Percentiles rank a stretch among this genome's conserved stretches.
phyloP scores from a whole-genome alignment of 23 tunicate genomes.

The Trididemnum nubilum region DNA sequence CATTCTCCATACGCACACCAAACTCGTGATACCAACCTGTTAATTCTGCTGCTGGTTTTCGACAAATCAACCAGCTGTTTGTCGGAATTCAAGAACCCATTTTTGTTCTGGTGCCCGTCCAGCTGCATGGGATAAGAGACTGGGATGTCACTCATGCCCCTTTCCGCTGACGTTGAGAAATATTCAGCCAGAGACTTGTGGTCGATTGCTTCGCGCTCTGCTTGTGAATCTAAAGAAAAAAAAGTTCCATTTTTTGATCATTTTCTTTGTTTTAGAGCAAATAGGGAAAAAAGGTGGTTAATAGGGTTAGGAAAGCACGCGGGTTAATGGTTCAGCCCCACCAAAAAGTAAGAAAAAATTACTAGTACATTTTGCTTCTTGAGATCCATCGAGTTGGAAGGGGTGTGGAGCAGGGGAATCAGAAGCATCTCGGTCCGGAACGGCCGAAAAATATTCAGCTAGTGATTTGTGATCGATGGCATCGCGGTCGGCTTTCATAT shows the following conservation, averaged over 20 bases:
- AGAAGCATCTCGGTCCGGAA: neutral
- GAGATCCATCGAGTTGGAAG: neutral
- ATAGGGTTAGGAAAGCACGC: too few relatives aligned
- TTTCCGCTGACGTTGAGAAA: slow-evolving; percentile 28
- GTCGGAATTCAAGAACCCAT: neutral
- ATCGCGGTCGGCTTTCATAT: slow-evolving; percentile 36
- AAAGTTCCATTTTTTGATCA: too few relatives aligned
- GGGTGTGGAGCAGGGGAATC: neutral
- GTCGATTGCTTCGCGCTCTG: slow-evolving; percentile 58
- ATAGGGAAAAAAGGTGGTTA: too few relatives aligned
- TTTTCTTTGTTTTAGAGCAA: too few relatives aligned
- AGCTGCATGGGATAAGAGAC: neutral
- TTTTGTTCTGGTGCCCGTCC: slow-evolving; percentile 11
- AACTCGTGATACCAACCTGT: neutral
- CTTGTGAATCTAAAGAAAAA: slow-evolving; percentile 5
- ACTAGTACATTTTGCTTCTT: too few relatives aligned
- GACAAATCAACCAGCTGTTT: slow-evolving; percentile 2
- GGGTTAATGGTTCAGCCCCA: too few relatives aligned
- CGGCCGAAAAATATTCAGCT: slow-evolving; percentile 69
- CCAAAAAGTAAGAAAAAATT: too few relatives aligned
- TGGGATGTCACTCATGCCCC: neutral
- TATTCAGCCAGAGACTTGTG: slow-evolving; percentile 80
- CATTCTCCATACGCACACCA: too few relatives aligned
- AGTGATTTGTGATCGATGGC: slow-evolving; percentile 71
- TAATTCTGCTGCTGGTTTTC: neutral